Base-by-base conservation (phyloP, 2,797 vertebrate genomes). In the Hydrolagus colliei region DNA sequence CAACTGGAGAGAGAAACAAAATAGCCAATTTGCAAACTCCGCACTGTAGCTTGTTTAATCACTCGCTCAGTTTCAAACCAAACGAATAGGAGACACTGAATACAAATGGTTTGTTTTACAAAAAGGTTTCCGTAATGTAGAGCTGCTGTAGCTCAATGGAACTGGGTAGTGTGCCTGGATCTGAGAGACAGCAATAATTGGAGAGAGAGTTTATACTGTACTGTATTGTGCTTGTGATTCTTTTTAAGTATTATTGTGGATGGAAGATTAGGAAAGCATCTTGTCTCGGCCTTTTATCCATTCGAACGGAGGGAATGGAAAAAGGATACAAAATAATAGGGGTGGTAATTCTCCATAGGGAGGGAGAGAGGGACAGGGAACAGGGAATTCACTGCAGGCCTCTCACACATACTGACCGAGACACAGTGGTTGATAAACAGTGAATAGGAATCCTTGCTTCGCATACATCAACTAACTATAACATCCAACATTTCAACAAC, bases 1-100 rank as follows among this genome's bases (percentile, higher is more conserved):
- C 75, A 11, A 77, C 20, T 59, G 65, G 16, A 16, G 79, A 16
- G 79, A n/a, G 67, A 84, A 84, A 71, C 71, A 84, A 71, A 84
- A 84, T 71, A 67, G 65, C 9, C 32, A 71, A 71, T 71, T 84
- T 84, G 65, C 65, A 84, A 84, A 11, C 32, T 71, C 41, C 68
- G 8, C 32, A 2, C 16, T 32, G 18, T 35, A 20, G 18, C 65
- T 32, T 68, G n/a, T 67, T 71, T 11, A 35, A 52, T 84, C 65
- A 67, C 68, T 71, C 41, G 52, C 68, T 84, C 79, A 67, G 32
- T 65, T 41, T 68, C 65, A 71, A 71, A 68, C 32, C 18, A 71
- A 67, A 20, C 32, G 63, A 71, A 67, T 63, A 68, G 79, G 32
- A 52, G 68, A 71, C 9, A 1, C n/a, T 79, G 32, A 84, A 67